Evolutionary conservation across 2,797 vertebrate species (phyloP).

Genomic region (Liparis tanakae): DNA sequence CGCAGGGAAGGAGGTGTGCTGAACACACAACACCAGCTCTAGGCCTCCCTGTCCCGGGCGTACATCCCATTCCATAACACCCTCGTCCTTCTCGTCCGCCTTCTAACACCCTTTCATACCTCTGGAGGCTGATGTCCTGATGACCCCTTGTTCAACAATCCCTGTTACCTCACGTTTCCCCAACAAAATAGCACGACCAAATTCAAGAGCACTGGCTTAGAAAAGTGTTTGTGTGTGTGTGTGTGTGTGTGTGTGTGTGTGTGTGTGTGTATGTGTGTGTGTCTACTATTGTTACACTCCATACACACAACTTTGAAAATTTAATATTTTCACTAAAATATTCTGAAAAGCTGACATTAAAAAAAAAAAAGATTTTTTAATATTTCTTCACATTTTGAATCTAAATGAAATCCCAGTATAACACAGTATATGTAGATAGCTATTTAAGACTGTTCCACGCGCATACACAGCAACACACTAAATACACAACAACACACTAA

Average conservation of each 20-base stretch:
- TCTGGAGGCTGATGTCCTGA: conserved; percentile 63
- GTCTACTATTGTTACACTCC: conserved; percentile 10
- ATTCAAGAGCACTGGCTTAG: conserved; percentile 75
- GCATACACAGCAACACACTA: background rate
- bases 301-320: conserved; percentile 17
- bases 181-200: conserved; percentile 84
- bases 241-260: conserved; percentile 30
- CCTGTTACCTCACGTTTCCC: conserved; percentile 68
- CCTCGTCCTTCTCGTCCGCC: background rate
- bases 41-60: conserved; percentile 51
- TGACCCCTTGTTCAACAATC: conserved; percentile 46
- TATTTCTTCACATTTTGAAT: conserved; percentile 14
- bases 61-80: conserved; percentile 61
- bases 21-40: conserved; percentile 74
- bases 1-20: conserved; percentile 98
- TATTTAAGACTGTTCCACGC: background rate
- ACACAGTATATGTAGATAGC: background rate
- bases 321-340: conserved; percentile 3
- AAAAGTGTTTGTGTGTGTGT: conserved; percentile 15
- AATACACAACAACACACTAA: background rate
- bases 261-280: conserved; percentile 30
- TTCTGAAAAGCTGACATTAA: conserved; percentile 12
- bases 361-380: background rate
- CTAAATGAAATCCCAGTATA: background rate
- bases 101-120: conserved; percentile 52